phyloP scores from a whole-genome alignment of 2,797 vertebrate species.

The Leuciscus waleckii region DNA sequence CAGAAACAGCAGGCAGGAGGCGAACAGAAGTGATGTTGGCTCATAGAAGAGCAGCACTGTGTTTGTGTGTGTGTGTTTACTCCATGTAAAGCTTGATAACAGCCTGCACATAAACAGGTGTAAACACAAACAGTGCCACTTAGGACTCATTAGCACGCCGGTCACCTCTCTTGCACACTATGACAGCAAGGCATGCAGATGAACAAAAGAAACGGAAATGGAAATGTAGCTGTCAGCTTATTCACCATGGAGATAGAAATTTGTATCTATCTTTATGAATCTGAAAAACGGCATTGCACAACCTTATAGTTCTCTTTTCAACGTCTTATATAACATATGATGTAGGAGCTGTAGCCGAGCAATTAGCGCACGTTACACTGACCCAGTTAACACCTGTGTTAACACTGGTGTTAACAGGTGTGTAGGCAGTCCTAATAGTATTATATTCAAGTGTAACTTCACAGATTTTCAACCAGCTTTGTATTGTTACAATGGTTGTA shows the following conservation, averaged over 20 bases:
- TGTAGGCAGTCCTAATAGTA: background rate
- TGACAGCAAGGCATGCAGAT: constrained; percentile 67
- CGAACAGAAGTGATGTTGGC: constrained; percentile 65
- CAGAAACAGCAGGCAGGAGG: constrained; percentile 51
- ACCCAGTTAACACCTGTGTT: background rate
- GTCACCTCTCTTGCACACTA: constrained; percentile 67
- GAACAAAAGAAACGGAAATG: constrained; percentile 1
- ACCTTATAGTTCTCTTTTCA: background rate
- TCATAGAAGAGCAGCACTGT: constrained; percentile 35
- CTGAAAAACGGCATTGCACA: background rate
- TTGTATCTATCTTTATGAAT: background rate
- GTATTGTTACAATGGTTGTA: too few relatives aligned
- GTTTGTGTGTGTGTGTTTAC: constrained; percentile 51
- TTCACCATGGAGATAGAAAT: constrained; percentile 13
- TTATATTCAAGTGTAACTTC: background rate
- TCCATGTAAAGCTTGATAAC: constrained; percentile 62
- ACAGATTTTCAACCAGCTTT: background rate
- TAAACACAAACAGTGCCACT: constrained; percentile 54
- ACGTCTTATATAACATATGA: background rate
- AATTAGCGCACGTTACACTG: background rate
- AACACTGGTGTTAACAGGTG: background rate
- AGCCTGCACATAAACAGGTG: constrained; percentile 61
- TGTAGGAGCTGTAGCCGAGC: background rate
- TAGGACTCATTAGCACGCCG: constrained; percentile 61
- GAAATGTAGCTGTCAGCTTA: constrained; percentile 29